These are phyloP conservation scores for Diogma glabrata DNA, from an alignment of 2,888 invertebrate species.

Conservation along the genomic window DNA sequence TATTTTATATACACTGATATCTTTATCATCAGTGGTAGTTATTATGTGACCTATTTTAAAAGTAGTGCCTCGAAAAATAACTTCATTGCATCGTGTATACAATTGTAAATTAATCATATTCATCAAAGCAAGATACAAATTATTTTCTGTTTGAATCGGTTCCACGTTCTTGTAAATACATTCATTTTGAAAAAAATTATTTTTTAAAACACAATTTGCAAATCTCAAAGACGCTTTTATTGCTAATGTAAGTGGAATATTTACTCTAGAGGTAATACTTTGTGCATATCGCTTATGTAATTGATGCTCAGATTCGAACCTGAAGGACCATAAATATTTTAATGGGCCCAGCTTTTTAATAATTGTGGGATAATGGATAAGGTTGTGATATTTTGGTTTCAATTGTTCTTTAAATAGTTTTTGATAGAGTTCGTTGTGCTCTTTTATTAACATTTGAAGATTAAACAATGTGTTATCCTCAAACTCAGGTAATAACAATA, in stretches of 20 bases:
- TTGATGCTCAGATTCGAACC: not conserved
- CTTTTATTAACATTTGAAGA: not conserved
- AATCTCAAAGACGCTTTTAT: constrained; percentile 16
- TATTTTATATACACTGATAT: too few species aligned
- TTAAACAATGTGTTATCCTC: not conserved
- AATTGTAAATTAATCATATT: too few species aligned
- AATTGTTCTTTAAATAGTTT: constrained; percentile 1
- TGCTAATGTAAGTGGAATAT: constrained; percentile 15
- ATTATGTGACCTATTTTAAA: too few species aligned
- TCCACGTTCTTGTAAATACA: too few species aligned
- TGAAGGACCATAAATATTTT: constrained; percentile 6
- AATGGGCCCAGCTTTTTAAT: not conserved
- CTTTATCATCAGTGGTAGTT: too few species aligned
- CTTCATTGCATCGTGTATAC: too few species aligned
- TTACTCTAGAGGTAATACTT: constrained; percentile 17
- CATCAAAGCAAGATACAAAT: too few species aligned
- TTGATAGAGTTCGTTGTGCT: not conserved
- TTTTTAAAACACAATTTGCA: too few species aligned
- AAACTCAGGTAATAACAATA: not conserved
- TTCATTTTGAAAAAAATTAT: too few species aligned
- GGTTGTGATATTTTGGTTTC: constrained; percentile 1
- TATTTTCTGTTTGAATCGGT: too few species aligned
- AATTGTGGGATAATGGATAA: constrained; percentile 5
- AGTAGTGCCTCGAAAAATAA: too few species aligned
- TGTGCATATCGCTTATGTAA: constrained; percentile 10